Percentiles rank a stretch among this genome's conserved stretches.
phyloP scores from a whole-genome alignment of 2,888 invertebrate genomes.

The Aphidius colemani region DNA sequence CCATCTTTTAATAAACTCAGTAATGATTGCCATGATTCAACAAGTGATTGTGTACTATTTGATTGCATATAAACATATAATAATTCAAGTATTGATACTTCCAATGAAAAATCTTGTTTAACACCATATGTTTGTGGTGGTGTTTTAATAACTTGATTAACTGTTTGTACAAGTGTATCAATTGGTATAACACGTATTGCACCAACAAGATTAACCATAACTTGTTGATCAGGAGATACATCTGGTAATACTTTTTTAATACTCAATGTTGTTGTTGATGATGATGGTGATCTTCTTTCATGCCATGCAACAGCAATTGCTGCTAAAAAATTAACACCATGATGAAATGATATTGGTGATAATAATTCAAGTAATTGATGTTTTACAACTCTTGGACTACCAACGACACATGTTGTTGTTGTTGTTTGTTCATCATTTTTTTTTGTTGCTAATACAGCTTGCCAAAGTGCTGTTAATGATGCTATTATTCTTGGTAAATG shows the following conservation, averaged over 20 bases:
- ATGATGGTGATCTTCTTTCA: conserved; percentile 65
- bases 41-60: conserved; percentile 71
- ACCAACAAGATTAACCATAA: conserved; percentile 78
- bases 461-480: conserved; percentile 80
- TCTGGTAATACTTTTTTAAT: conserved; percentile 66
- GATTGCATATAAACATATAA: conserved; percentile 75
- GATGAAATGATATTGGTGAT: conserved; percentile 82
- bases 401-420: conserved; percentile 63
- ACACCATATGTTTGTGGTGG: conserved; percentile 70
- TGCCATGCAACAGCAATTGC: conserved; percentile 88
- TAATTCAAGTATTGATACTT: conserved; percentile 81
- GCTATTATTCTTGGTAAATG: conserved; percentile 82
- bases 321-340: conserved; percentile 79
- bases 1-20: conserved; percentile 77
- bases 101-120: conserved; percentile 68
- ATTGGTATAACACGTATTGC: conserved; percentile 83
- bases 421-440: conserved; percentile 61
- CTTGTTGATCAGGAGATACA: conserved; percentile 72
- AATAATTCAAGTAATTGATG: conserved; percentile 81
- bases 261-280: conserved; percentile 60
- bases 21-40: conserved; percentile 79
- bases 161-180: conserved; percentile 80
- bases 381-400: conserved; percentile 71
- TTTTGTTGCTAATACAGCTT: conserved; percentile 65
- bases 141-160: conserved; percentile 80